Conservation (phyloP, 2,113 vertebrate genomes). For the Theristicus caerulescens region DNA sequence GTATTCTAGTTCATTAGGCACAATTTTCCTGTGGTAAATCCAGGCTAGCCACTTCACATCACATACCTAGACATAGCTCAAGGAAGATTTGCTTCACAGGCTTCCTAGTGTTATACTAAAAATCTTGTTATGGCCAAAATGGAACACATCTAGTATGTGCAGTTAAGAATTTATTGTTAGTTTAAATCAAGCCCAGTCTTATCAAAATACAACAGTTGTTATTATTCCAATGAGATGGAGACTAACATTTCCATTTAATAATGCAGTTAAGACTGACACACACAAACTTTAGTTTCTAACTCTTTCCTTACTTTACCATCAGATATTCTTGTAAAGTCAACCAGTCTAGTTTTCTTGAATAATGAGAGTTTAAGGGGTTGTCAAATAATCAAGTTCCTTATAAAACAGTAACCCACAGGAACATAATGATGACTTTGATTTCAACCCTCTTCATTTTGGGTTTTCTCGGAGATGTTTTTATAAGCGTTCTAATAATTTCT, state of each 20-base stretch:
- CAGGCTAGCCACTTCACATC: background rate
- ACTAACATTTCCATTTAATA: background rate
- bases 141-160: accelerated
- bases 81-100: background rate
- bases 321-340: background rate
- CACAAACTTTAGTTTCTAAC: background rate
- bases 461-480: background rate
- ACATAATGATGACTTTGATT: background rate
- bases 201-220: accelerated
- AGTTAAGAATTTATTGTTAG: background rate
- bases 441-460: accelerated
- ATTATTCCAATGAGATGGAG: background rate
- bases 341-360: background rate
- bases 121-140: background rate
- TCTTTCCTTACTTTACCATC: background rate
- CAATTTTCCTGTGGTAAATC: background rate
- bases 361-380: background rate
- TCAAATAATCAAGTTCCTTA: background rate
- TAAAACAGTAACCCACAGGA: accelerated
- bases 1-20: background rate
- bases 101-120: background rate
- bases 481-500: background rate
- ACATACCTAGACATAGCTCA: background rate
- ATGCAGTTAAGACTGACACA: background rate
- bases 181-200: background rate